phyloP scores from a whole-genome alignment of 2,113 vertebrate species.

The Phasianus colchicus region DNA sequence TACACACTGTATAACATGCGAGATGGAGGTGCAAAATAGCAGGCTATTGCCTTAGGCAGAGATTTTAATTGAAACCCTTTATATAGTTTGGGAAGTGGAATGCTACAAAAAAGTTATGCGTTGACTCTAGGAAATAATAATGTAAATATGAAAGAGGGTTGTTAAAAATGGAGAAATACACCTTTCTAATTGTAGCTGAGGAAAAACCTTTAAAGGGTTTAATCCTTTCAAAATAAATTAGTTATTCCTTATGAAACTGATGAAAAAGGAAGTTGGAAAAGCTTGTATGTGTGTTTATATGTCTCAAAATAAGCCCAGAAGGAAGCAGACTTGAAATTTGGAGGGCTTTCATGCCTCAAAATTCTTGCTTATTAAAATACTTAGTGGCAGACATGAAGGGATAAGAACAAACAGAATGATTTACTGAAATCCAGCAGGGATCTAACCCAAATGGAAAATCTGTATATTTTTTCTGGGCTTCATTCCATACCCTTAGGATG shows the following conservation, averaged over 20 bases:
- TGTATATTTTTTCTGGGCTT: not conserved
- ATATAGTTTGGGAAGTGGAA: not conserved
- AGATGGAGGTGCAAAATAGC: not conserved
- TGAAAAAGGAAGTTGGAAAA: not conserved
- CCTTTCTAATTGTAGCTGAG: not conserved
- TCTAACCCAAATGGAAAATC: not conserved
- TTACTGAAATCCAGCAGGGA: not conserved
- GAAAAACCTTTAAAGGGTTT: not conserved
- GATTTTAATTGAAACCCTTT: not conserved
- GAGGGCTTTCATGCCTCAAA: not conserved
- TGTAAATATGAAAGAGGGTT: not conserved
- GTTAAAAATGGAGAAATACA: not conserved
- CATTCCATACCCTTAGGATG: not conserved
- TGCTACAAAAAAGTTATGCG: not conserved
- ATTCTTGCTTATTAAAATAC: not conserved
- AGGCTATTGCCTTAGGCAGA: not conserved
- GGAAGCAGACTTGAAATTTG: not conserved
- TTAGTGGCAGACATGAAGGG: not conserved
- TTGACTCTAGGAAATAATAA: not conserved
- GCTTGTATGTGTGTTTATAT: not conserved
- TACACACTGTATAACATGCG: not conserved
- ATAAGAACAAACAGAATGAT: not conserved
- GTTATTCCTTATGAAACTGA: not conserved
- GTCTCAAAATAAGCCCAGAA: not conserved
- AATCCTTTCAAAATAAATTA: not conserved